phyloP scores from a whole-genome alignment of 2,888 invertebrate species.

The Ectemnius continuus region DNA sequence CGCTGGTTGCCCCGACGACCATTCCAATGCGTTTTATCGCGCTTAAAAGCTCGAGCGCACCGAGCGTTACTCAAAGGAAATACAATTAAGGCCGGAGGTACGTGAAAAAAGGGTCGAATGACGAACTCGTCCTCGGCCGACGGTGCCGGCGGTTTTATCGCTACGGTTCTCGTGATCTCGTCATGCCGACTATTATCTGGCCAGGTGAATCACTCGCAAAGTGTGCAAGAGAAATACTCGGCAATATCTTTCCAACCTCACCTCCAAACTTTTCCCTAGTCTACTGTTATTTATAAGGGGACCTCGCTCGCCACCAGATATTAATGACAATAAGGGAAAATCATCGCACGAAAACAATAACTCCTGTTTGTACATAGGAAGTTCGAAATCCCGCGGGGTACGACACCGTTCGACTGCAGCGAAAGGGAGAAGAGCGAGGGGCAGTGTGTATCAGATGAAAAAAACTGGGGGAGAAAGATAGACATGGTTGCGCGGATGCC shows the following conservation, averaged over 20 bases:
- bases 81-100: slow-evolving; percentile 2
- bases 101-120: background rate
- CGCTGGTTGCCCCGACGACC: background rate
- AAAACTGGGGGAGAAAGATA: background rate
- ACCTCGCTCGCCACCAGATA: background rate
- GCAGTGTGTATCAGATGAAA: background rate
- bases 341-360: slow-evolving; percentile 28
- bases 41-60: background rate
- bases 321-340: slow-evolving; percentile 6
- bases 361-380: background rate
- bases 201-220: no score
- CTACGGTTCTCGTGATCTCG: no score
- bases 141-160: no score
- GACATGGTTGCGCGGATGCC: background rate
- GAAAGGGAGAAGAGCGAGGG: background rate
- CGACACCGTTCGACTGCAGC: no score
- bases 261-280: no score
- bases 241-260: no score
- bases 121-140: no score
- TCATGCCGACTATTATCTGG: no score
- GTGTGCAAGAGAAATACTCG: no score
- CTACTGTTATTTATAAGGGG: no score
- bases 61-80: slow-evolving; percentile 2
- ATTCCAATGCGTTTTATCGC: background rate
- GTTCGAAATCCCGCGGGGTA: no score